Percentiles rank a stretch among this genome's conserved stretches.
These are phyloP conservation scores for Vulpes vulpes DNA, from an alignment of 2,113 vertebrate genomes.

Conservation along the genomic window DNA sequence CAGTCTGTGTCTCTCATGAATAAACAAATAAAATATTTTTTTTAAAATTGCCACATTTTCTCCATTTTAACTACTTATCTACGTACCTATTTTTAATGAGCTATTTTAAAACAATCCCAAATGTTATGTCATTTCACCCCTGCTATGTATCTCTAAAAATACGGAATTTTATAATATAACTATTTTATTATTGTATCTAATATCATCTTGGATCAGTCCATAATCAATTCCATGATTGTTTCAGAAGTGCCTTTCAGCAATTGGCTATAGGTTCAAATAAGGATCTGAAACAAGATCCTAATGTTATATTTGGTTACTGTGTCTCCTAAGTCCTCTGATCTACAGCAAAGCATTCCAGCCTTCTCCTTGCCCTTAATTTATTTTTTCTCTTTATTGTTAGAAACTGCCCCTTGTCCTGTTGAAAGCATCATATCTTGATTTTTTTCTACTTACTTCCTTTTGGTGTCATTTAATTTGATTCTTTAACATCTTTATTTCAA, in stretches of 20 bases:
- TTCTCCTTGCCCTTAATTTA: background rate
- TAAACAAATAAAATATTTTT: background rate
- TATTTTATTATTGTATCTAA: background rate
- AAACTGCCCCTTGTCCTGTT: background rate
- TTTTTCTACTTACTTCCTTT: background rate
- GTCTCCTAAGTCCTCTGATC: background rate
- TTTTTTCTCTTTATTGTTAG: background rate
- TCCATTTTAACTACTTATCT: background rate
- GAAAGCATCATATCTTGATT: background rate
- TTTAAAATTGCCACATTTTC: background rate
- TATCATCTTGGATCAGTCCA: background rate
- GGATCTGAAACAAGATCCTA: background rate
- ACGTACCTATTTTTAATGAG: background rate
- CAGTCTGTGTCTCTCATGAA: too few relatives aligned
- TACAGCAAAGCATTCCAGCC: background rate
- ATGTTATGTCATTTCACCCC: background rate
- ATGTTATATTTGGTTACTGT: background rate
- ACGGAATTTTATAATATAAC: background rate
- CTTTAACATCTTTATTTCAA: background rate
- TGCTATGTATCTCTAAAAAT: background rate
- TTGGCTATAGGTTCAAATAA: background rate
- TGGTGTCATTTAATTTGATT: background rate
- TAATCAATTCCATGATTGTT: background rate
- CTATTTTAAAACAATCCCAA: background rate
- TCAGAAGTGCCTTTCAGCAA: background rate